Base-by-base conservation (phyloP, 2,888 invertebrate species). In the Caenorhabditis doughertyi region DNA sequence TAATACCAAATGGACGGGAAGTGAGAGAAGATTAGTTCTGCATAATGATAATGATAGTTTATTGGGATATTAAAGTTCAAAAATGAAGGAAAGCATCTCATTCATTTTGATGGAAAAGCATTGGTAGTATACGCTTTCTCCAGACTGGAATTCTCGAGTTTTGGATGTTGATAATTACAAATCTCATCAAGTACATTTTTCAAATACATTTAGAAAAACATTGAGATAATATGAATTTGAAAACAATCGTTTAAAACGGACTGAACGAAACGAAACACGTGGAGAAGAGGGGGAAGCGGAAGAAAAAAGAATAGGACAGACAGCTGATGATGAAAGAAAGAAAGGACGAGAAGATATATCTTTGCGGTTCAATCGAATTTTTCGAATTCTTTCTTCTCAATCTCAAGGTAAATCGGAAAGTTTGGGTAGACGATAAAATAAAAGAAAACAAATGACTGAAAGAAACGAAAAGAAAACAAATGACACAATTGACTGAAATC, bases 321-420 rank as follows among this genome's bases (percentile, higher is more conserved):
- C 62, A 62, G 64, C 62, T 71, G 71, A 71, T 71, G 58, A 29
- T 47, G 44, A 47, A 47, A 13, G 13, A 29, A 42, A 68, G 7
- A 35, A 49, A 65, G 65, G 49, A 49, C 65, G 65, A 65, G 35
- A 58, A 58, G 70, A 71, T 71, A 71, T 58, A 60, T 71, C 58
- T 71, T 60, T 49, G 35, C 58, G 60, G 55, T 49, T 56, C 70
- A 56, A 70, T 70, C 70, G 56, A 71, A 71, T 71, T 58, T 58
- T 71, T 71, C 60, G n/a, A 71, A 71, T 71, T 71, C 71, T 18
- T 67, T 67, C 21, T n/a, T 47, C 47, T 60, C 42, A 25, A 47
- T 44, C 35, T 62, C 49, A 49, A 13, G 27, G 18, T 29, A 7
- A 5, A 21, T 53, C 25, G 13, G 29, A 25, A 25, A 56, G 13